These are phyloP conservation scores for Montipora sp. DNA, from an alignment of 64 coral and sea anemone genomes.

Conservation along the genomic window DNA sequence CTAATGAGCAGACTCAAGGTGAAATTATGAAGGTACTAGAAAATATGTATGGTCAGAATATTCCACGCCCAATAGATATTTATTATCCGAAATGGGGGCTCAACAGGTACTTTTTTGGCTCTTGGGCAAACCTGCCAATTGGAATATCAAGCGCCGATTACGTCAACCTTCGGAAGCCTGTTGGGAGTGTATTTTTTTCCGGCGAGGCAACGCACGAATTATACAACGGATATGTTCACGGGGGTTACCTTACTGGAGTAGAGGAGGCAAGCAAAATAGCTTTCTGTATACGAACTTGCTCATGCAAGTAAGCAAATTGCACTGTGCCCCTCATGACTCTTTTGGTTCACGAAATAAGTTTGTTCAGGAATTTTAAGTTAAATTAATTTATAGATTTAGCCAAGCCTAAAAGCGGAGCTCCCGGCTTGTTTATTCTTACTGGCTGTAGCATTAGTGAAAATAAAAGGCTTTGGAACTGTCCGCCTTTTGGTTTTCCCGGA, in stretches of 20 bases:
- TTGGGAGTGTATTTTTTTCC: constrained; percentile 64
- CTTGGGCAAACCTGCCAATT: constrained; percentile 70
- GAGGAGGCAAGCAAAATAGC: constrained; percentile 57
- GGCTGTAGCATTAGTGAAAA: too few relatives aligned
- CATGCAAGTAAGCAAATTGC: neutral
- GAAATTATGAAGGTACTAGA: constrained; percentile 81
- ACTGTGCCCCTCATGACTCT: too few relatives aligned
- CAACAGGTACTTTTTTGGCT: constrained; percentile 50
- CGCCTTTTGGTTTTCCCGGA: too few relatives aligned
- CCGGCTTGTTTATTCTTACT: too few relatives aligned
- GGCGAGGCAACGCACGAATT: constrained; percentile 86
- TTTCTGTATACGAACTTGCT: constrained; percentile 19
- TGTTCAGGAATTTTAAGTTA: too few relatives aligned
- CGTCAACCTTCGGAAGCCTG: constrained; percentile 36
- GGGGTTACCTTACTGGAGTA: constrained; percentile 62
- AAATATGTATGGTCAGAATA: constrained; percentile 61
- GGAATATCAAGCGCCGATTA: constrained; percentile 71
- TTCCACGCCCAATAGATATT: constrained; percentile 65
- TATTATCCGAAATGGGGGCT: constrained; percentile 65
- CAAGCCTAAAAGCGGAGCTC: too few relatives aligned
- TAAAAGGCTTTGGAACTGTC: too few relatives aligned
- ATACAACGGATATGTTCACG: constrained; percentile 84
- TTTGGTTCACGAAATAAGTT: too few relatives aligned
- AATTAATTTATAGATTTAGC: too few relatives aligned
- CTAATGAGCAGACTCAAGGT: constrained; percentile 22